Percentiles rank a stretch among this genome's conserved stretches.
These are phyloP conservation scores for Dugesia japonica DNA, from an alignment of 2,888 invertebrate species.

Conservation along the genomic window DNA sequence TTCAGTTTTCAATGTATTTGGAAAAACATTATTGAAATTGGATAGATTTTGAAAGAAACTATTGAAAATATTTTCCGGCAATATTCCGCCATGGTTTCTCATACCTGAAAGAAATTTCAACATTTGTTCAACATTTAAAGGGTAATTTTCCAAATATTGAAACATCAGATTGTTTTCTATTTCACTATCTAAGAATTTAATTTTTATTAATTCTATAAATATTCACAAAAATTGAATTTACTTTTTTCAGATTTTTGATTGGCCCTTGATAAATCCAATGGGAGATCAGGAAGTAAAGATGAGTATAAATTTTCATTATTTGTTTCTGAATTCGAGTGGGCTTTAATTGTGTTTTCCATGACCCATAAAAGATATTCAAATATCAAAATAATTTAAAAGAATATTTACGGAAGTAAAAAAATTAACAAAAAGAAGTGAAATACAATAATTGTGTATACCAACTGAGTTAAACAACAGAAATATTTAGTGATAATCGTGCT, in stretches of 20 bases:
- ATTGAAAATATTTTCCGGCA: background rate
- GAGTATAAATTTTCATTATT: background rate
- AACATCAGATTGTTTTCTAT: background rate
- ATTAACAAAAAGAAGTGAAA: background rate
- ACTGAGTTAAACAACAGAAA: constrained; percentile 13
- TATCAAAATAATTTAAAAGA: background rate
- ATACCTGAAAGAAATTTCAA: background rate
- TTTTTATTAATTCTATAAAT: background rate
- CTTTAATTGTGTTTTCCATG: constrained; percentile 3
- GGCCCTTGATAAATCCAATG: constrained; percentile 5
- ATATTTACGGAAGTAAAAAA: background rate
- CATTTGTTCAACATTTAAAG: background rate
- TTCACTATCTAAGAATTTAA: background rate
- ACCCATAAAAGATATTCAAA: background rate
- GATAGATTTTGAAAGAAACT: background rate
- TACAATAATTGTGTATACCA: background rate
- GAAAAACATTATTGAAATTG: background rate
- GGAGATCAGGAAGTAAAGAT: background rate
- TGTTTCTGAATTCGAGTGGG: background rate
- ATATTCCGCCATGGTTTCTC: background rate
- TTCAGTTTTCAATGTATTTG: background rate
- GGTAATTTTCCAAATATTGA: background rate
- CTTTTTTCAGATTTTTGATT: background rate
- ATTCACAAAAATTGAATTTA: background rate
- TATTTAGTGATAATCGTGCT: background rate